A percentile compares a stretch with the other conserved stretches of the same genome.
phyloP scores from a whole-genome alignment of 2,888 invertebrate species.

The Thereva unica region DNA sequence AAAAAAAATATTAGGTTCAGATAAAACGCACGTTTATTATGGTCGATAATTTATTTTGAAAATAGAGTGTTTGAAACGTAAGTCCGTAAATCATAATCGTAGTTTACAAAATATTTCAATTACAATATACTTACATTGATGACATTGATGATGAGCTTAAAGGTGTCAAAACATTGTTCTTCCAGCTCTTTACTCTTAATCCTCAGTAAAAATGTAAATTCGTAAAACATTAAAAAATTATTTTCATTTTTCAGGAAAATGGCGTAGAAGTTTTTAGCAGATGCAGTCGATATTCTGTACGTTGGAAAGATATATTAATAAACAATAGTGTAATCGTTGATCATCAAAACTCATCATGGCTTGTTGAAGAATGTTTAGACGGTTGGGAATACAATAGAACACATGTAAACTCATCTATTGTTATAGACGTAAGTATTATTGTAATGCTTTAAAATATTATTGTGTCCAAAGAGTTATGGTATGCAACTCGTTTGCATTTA shows the following conservation, averaged over 20 bases:
- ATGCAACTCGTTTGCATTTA: no score
- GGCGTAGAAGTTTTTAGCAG: constrained; percentile 65
- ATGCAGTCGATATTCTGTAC: constrained; percentile 72
- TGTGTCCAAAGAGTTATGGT: background rate
- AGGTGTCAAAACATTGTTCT: no score
- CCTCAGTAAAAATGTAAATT: no score
- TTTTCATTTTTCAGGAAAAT: constrained; percentile 47
- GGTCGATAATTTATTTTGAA: no score
- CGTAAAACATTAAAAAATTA: background rate
- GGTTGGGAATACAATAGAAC: constrained; percentile 81
- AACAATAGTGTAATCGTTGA: constrained; percentile 48
- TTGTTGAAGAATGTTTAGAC: constrained; percentile 69
- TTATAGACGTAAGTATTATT: constrained; percentile 75
- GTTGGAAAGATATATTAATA: constrained; percentile 67
- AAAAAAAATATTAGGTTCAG: no score
- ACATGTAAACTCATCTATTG: constrained; percentile 75
- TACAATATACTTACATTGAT: no score
- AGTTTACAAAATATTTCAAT: no score
- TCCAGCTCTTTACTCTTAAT: no score
- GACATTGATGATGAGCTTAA: no score
- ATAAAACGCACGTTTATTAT: no score
- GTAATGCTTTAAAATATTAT: constrained; percentile 33
- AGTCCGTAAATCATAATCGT: no score
- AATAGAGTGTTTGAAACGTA: no score
- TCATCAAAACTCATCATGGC: constrained; percentile 64